Evolutionary conservation across 2,797 vertebrate genomes (phyloP).

Genomic region (Pyrocephalus nanus): DNA sequence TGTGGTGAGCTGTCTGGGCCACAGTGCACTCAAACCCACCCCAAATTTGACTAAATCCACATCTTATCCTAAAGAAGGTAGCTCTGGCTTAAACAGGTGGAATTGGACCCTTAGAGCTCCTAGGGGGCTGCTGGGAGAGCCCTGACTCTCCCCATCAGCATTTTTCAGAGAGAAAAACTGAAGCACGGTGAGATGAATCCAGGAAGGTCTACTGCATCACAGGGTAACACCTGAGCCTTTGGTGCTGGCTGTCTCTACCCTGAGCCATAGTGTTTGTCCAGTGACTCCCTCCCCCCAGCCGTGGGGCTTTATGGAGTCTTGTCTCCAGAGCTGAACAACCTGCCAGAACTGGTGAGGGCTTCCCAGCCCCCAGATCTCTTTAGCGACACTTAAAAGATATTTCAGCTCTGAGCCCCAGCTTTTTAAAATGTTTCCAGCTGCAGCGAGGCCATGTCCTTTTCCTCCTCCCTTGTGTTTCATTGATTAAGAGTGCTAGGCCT

Average conservation of each 20-base stretch:
- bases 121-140: neutral
- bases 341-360: neutral
- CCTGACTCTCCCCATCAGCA: accelerated
- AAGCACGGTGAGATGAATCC: neutral
- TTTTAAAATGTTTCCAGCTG: conserved; percentile 9
- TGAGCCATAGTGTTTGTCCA: neutral
- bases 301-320: neutral
- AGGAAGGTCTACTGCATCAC: neutral
- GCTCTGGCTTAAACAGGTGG: neutral
- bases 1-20: neutral
- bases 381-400: neutral
- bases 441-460: neutral
- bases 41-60: neutral
- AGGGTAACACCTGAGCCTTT: neutral
- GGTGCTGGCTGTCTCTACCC: neutral
- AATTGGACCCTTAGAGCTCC: neutral
- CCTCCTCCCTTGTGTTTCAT: conserved; percentile 46
- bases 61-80: neutral
- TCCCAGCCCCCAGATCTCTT: neutral
- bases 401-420: neutral
- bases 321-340: neutral
- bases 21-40: neutral
- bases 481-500: conserved; percentile 59
- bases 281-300: neutral
- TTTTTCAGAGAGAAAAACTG: neutral